These are phyloP conservation scores for Charaxes varanes DNA, from an alignment of 1,140 invertebrate species.

Conservation along the genomic window DNA sequence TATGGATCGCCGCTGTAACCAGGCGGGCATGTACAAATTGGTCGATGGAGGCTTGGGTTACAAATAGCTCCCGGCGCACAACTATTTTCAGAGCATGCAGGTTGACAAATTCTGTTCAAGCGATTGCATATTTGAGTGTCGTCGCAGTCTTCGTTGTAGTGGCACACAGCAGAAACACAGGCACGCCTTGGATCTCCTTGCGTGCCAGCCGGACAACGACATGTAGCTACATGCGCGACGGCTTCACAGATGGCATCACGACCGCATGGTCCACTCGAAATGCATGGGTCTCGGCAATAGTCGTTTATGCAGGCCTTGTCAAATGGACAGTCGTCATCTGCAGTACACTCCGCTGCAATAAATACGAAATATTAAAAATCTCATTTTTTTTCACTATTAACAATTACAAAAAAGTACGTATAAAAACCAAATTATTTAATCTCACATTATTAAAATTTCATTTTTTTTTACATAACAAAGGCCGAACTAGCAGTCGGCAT, in stretches of 20 bases:
- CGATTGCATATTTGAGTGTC: constrained; percentile 90
- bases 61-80: constrained; percentile 87
- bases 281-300: constrained; percentile 88
- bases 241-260: constrained; percentile 85
- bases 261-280: constrained; percentile 80
- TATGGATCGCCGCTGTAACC: constrained; percentile 88
- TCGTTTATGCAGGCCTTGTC: constrained; percentile 87
- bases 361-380: too few species aligned
- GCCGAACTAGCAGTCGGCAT: too few species aligned
- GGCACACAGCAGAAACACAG: constrained; percentile 89
- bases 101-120: constrained; percentile 87
- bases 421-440: too few species aligned
- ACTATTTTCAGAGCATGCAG: constrained; percentile 84
- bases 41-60: constrained; percentile 82
- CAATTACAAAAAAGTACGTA: too few species aligned
- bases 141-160: constrained; percentile 92
- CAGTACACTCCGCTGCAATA: constrained; percentile 87
- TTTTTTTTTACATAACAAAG: too few species aligned
- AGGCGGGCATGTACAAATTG: constrained; percentile 84
- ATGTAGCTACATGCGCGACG: constrained; percentile 84
- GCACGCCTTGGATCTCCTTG: constrained; percentile 87
- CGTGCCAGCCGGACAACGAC: constrained; percentile 87
- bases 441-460: too few species aligned
- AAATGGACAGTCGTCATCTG: constrained; percentile 88
- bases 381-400: too few species aligned